Base-by-base conservation (phyloP, 2,797 vertebrate genomes). In the Halcyon smyrnensis region DNA sequence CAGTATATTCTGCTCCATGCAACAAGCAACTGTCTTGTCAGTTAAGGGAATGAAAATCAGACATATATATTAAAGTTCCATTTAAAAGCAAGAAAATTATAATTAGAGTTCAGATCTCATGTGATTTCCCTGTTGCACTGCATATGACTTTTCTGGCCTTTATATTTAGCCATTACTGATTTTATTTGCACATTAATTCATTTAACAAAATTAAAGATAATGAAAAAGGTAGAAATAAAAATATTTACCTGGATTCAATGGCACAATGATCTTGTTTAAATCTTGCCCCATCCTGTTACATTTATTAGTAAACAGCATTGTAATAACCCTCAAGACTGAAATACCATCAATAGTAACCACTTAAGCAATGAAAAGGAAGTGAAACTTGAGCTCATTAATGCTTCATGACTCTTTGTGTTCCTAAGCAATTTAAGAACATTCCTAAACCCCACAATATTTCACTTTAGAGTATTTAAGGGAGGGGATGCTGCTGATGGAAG, bases 391-490 rank as follows among this genome's bases (percentile, higher is more conserved):
- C 28, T 83, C 15, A 28, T 84, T 69, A 89, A 83, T 59, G 54
- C 59, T 80, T 87, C 20, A 8, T 37, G 32, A 67, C 12, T 63
- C 67, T 41, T 45, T 41, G 25, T 11, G 15, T 75, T 95, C 36
- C 59, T 87, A 63, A 30, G 28, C 34, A 76, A 79, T 43, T 64
- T 90, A 90, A 70, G 54, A 93, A 57, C 37, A 62, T 76, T 50
- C 62, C 39, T 93, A 87, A 96, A 74, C 1, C 1, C 9, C 25
- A 54, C n/a, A 59, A 62, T 70, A 84, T 95, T 93, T 85, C 46
- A 64, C 84, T 83, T 53, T 30, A 98, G 98, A 92, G 39, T 65
- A 91, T 62, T 34, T 90, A 30, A 76, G 65, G 54, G 73, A 96
- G 48, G 69, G 53, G 7, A 86, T 50, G 53, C 43, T 17, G 11